Evolutionary conservation across 2,888 invertebrate genomes (phyloP), one percentile per base, ranked within the genome.

Genomic region (Andrena flavipes): DNA sequence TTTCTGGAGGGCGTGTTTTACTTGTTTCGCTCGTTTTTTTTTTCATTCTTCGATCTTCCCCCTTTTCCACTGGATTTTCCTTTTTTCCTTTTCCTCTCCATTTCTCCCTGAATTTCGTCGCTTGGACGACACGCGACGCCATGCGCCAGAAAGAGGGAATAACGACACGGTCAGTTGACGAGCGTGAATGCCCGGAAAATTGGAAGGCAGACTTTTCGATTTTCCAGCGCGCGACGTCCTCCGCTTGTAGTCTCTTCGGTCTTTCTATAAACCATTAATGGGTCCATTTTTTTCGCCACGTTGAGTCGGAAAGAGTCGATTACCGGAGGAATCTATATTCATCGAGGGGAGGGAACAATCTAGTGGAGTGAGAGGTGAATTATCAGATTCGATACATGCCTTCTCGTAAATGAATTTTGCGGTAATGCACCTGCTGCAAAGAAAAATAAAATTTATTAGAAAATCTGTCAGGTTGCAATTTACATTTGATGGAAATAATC

Each of bases 161-260:
- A 60, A 51, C 69, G 72, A 64, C 71, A 68, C 49, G 79, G 64
- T 80, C 60, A 51, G 63, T 72, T 49, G 71, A 71, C 67, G 63
- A 26, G 69, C 75, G 59, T 73, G 80, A 82, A 82, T 64, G 71
- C 71, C 72, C 56, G 68, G 80, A 76, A 82, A 82, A 82, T 80
- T 82, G 80, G 76, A 80, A 72, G 71, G 75, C 69, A 48, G 74
- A 74, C 64, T 64, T 68, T 80, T 72, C 76, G 71, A 82, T 76
- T 80, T 72, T 72, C 35, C 72, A 49, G 3, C 60, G 62, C 13
- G n/a, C 42, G 13, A 56, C 49, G 71, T 35, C 6, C 5, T 29
- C 63, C 26, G 10, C 23, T 4, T 64, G 6, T 33, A 56, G 54
- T 16, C 20, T 16, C 64, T 26, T 26, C 20, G 33, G 20, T 4